Evolutionary conservation across 53 echinoderm and acorn worm species (phyloP), one percentile per base, ranked within the genome.

Genomic region (Luidia sarsii): DNA sequence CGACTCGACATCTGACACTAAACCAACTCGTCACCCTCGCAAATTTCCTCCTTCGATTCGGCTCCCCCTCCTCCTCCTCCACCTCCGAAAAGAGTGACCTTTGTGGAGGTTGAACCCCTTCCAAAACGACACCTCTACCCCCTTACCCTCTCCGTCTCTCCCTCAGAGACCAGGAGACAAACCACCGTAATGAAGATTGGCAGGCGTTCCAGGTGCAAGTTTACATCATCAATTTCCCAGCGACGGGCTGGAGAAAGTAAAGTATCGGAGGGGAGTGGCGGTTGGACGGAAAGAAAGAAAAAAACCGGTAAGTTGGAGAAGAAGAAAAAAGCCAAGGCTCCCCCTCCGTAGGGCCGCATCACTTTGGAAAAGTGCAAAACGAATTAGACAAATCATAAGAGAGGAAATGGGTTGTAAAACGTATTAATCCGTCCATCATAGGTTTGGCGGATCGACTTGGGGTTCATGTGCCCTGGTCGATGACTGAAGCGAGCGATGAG

Each of bases 351-450:
- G 77, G 37, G 61, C 46, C 77, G 27, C 77, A 77, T 77, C 77
- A 59, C 77, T 25, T 19, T 30, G 77, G 31, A 60, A 77, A 77
- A 77, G 77, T 77, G 77, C 77, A 77, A 77, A 77, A 77, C 77
- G 77, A 77, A 77, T 77, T 77, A 61, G 77, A 77, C 77, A 77
- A 77, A 60, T 77, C 77, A 77, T 77, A 77, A 14, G 60, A 77
- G 61, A 77, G 77, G 77, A 77, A 77, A 77, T 77, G 77, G 77
- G 77, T 77, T 77, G 77, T 77, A 77, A 77, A 77, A 77, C 61
- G 77, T 77, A 77, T 77, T 77, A 77, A 77, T 77, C 77, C 77
- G 22, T 77, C 77, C 15, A 77, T 77, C 77, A 77, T 60, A 60
- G 77, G 59, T 77, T 36, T 6, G 59, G 48, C 19, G 59, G 77